phyloP scores from a whole-genome alignment of 2,888 invertebrate genomes.

The Lasioglossum zephyrum region DNA sequence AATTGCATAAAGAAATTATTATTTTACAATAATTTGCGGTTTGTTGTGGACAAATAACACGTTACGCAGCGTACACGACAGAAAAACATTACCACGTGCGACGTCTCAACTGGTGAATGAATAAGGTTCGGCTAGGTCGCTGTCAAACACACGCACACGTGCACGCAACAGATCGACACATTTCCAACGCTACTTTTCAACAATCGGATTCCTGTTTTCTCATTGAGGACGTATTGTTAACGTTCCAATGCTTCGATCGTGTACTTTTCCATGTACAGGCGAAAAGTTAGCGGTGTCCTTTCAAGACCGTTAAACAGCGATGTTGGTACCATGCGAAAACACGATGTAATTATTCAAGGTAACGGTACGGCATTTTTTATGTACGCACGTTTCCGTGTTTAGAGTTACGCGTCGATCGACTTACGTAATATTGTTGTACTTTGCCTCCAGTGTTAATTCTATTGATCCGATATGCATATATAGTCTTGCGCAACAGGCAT shows the following conservation, averaged over 20 bases:
- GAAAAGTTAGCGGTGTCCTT: no score
- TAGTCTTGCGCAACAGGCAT: neutral
- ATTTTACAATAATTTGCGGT: neutral
- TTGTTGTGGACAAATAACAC: neutral
- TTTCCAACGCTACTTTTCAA: slow-evolving; percentile 13
- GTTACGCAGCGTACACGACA: neutral
- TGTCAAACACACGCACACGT: slow-evolving; percentile 53
- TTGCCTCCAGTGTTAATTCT: neutral
- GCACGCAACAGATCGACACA: slow-evolving; percentile 8
- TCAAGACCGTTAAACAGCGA: neutral
- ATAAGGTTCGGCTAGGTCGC: slow-evolving; percentile 52
- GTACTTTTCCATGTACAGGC: neutral
- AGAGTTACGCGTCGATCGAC: slow-evolving; percentile 5
- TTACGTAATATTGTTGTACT: slow-evolving; percentile 45
- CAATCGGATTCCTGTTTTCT: neutral
- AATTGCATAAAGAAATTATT: neutral
- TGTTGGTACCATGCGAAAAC: neutral
- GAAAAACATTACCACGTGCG: slow-evolving; percentile 43
- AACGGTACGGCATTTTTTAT: slow-evolving; percentile 43
- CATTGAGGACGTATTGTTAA: neutral
- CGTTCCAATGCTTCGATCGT: neutral
- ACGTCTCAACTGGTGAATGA: neutral
- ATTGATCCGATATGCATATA: neutral
- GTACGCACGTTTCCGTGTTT: slow-evolving; percentile 21
- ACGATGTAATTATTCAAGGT: slow-evolving; percentile 39